phyloP scores from a whole-genome alignment of 2,113 vertebrate genomes.

The Rhadina sibilatrix region DNA sequence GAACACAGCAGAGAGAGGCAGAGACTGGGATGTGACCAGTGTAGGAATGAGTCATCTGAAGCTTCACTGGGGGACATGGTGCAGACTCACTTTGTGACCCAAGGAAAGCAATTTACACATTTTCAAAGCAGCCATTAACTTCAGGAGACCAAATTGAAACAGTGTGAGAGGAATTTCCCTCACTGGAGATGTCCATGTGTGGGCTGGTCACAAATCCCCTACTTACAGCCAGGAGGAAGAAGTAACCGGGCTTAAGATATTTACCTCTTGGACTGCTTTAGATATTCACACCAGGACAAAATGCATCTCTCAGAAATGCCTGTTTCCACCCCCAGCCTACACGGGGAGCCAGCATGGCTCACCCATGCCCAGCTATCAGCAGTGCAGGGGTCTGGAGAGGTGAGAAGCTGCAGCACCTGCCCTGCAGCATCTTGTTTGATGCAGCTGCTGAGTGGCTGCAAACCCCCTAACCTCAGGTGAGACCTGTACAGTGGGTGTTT shows the following conservation, averaged over 20 bases:
- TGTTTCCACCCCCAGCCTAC: neutral
- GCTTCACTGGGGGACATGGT: neutral
- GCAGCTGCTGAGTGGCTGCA: neutral
- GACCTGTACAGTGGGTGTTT: neutral
- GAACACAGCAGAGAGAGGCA: neutral
- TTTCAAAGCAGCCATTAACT: neutral
- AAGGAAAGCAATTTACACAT: fast-evolving
- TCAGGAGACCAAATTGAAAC: neutral
- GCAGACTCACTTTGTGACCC: neutral
- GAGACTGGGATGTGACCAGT: neutral
- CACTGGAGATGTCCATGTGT: neutral
- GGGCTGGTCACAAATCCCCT: fast-evolving
- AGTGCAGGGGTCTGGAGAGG: neutral
- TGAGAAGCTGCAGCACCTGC: neutral
- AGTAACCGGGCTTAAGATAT: neutral
- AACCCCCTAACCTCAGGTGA: neutral
- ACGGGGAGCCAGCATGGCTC: fast-evolving
- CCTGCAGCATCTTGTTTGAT: neutral
- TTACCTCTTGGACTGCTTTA: neutral
- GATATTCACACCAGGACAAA: neutral
- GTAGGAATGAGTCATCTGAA: neutral
- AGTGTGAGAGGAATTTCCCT: neutral
- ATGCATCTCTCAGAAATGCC: neutral
- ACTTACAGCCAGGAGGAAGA: neutral
- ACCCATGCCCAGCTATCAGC: neutral